Evolutionary conservation across 2,113 vertebrate species (phyloP).

Genomic region (Loxodonta africana): DNA sequence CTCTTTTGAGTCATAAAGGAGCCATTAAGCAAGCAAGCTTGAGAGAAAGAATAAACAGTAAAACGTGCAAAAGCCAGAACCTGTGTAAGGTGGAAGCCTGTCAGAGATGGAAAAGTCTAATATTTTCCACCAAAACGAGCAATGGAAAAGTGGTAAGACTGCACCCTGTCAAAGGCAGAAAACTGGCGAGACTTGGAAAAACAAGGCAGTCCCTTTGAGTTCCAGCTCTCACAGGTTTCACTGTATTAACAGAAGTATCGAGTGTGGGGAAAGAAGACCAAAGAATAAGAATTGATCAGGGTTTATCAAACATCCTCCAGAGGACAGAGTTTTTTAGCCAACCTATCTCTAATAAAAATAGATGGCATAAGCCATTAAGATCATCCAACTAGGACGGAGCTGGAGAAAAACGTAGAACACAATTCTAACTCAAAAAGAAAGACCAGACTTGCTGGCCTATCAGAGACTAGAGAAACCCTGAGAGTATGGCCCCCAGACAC

Average conservation of each 20-base stretch:
- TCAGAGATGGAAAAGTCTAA: not conserved
- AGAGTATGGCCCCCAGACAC: too few species aligned
- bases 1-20: too few species aligned
- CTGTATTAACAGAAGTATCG: not conserved
- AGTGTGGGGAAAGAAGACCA: not conserved
- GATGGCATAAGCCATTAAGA: not conserved
- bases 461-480: too few species aligned
- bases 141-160: not conserved
- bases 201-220: not conserved
- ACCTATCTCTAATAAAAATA: not conserved
- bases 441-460: too few species aligned
- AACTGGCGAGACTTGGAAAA: not conserved
- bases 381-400: not conserved
- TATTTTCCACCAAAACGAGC: too few species aligned
- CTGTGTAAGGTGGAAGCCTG: not conserved
- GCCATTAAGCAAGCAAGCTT: too few species aligned
- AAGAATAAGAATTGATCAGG: not conserved
- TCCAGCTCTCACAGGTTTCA: not conserved
- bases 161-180: too few species aligned
- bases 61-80: not conserved
- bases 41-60: not conserved
- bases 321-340: not conserved
- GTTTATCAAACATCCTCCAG: not conserved
- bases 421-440: too few species aligned
- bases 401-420: too few species aligned